Conservation (phyloP, 2,888 invertebrate species). For the Bedellia somnulentella region DNA sequence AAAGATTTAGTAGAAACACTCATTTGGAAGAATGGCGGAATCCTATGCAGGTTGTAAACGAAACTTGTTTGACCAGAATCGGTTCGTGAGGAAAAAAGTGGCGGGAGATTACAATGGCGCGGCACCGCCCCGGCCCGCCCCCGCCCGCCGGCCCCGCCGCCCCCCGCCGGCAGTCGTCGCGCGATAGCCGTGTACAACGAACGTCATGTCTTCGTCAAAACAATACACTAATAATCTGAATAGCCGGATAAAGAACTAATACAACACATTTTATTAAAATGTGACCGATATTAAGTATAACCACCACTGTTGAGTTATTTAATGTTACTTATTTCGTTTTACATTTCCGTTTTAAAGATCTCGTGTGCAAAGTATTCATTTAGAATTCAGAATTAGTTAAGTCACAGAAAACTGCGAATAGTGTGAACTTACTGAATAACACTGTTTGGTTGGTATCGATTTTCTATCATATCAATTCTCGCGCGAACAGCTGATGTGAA, state of each 20-base stretch:
- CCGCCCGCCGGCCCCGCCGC: slow-evolving; percentile 15
- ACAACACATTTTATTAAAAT: too few relatives aligned
- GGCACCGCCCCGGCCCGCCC: slow-evolving; percentile 24
- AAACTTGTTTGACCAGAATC: slow-evolving; percentile 61
- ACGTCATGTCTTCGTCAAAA: too few relatives aligned
- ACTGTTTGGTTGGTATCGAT: slow-evolving; percentile 47
- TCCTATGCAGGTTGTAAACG: slow-evolving; percentile 60
- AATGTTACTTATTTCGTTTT: too few relatives aligned
- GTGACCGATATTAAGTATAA: too few relatives aligned
- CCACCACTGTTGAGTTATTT: too few relatives aligned
- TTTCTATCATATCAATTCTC: slow-evolving; percentile 26
- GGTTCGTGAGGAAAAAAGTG: slow-evolving; percentile 53
- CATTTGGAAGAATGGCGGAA: slow-evolving; percentile 50
- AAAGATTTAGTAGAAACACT: not conserved
- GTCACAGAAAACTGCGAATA: too few relatives aligned
- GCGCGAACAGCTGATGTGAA: slow-evolving; percentile 49
- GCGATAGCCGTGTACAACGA: slow-evolving; percentile 1
- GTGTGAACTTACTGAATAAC: too few relatives aligned
- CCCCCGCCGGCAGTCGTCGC: slow-evolving; percentile 17
- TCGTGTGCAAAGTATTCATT: too few relatives aligned
- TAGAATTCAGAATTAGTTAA: too few relatives aligned
- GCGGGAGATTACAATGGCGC: slow-evolving; percentile 57
- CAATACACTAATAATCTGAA: too few relatives aligned
- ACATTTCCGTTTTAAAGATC: too few relatives aligned
- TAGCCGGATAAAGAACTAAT: too few relatives aligned